Conservation (phyloP, 2,888 invertebrate species). For the Hypercompe scribonia region DNA sequence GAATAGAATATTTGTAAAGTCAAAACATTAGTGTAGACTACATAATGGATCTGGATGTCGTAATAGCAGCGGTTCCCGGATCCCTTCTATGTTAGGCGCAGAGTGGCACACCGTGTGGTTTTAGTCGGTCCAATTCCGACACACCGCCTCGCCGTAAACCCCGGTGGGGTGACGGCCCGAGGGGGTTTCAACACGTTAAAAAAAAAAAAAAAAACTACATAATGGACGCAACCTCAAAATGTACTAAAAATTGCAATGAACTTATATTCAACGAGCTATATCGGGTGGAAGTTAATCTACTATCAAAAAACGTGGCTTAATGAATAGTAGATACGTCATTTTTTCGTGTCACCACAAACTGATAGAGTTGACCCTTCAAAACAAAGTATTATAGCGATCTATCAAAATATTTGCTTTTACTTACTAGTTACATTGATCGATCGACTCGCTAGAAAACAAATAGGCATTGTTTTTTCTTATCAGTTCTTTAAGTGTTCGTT, state of each 20-base stretch:
- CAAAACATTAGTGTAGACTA: not conserved
- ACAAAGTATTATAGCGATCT: not conserved
- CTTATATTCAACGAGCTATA: not conserved
- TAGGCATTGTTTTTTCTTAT: not conserved
- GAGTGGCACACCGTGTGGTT: no score
- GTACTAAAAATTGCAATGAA: no score
- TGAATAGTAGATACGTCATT: not conserved
- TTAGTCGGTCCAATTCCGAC: no score
- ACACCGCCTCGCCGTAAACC: no score
- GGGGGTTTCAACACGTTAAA: no score
- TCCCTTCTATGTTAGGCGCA: no score
- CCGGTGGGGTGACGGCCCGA: no score
- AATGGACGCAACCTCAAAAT: no score
- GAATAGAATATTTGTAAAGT: not conserved
- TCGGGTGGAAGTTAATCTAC: not conserved
- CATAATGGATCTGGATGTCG: no score
- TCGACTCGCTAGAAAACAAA: not conserved
- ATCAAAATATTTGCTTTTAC: not conserved
- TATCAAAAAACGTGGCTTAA: not conserved
- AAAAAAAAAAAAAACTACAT: no score
- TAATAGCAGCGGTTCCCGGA: no score
- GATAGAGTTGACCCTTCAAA: not conserved
- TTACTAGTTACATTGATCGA: slow-evolving; percentile 2
- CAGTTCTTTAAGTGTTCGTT: not conserved
- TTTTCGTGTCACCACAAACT: not conserved